Conservation (phyloP, 2,888 invertebrate species). For the Netelia inedita region DNA sequence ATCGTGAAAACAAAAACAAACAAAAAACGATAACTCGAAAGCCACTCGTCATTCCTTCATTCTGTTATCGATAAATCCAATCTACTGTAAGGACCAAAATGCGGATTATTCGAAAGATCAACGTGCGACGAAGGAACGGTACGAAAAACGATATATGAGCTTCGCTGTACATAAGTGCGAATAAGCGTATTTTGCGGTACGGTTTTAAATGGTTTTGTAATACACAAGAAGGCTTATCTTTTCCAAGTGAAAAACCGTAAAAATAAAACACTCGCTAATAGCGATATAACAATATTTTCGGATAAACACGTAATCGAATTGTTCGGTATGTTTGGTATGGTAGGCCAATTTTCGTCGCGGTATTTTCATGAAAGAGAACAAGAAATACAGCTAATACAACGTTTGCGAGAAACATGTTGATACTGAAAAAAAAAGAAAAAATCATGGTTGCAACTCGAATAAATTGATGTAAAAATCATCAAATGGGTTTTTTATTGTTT, state of each 20-base stretch:
- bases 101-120: background rate
- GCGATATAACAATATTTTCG: no score
- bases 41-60: conserved; percentile 35
- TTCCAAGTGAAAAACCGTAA: background rate
- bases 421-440: background rate
- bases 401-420: background rate
- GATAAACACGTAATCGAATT: no score
- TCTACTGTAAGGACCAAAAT: conserved; percentile 13
- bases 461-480: conserved; percentile 12
- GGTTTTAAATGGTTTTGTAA: conserved; percentile 4
- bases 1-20: conserved; percentile 13
- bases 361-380: background rate
- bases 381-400: background rate
- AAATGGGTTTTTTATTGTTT: conserved; percentile 11
- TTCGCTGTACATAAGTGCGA: conserved; percentile 47
- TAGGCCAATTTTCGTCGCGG: background rate
- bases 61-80: conserved; percentile 20
- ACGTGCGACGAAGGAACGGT: background rate
- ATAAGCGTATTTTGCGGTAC: conserved; percentile 26
- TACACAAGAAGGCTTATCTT: background rate
- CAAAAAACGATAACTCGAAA: background rate
- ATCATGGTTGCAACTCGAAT: conserved; percentile 22
- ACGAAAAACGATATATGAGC: background rate
- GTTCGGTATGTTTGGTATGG: no score
- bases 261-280: background rate